A percentile compares a stretch with the other conserved stretches of the same genome.
Evolutionary conservation across 2,113 vertebrate genomes (phyloP).

Genomic region (Ancistrus triradiatus): DNA sequence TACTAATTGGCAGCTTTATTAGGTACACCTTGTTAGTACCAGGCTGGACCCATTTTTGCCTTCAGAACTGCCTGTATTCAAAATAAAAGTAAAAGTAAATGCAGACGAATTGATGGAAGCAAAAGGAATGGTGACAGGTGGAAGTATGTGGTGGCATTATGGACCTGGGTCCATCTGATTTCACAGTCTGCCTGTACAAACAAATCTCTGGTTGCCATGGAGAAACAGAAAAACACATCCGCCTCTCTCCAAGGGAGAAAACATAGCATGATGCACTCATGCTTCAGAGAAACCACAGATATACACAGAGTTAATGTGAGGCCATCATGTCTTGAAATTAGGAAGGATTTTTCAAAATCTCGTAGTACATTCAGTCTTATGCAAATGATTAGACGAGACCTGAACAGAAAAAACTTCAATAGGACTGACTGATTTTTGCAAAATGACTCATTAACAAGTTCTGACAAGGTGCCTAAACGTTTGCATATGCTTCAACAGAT

Average conservation of each 20-base stretch:
- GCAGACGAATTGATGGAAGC: not conserved
- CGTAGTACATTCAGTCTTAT: too few relatives aligned
- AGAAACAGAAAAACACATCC: conserved; percentile 34
- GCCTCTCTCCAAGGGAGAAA: conserved; percentile 25
- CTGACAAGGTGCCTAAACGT: too few relatives aligned
- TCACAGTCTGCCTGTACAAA: conserved; percentile 38
- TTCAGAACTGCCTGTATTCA: too few relatives aligned
- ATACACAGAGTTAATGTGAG: conserved; percentile 3
- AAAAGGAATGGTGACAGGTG: not conserved
- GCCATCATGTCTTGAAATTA: not conserved
- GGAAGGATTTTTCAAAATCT: too few relatives aligned
- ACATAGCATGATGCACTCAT: not conserved
- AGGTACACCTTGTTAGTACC: too few relatives aligned
- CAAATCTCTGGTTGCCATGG: conserved; percentile 50
- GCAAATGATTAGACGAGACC: too few relatives aligned
- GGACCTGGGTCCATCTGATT: conserved; percentile 34
- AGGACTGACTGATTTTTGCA: too few relatives aligned
- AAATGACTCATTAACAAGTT: too few relatives aligned
- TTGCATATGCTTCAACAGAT: too few relatives aligned
- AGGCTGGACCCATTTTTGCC: too few relatives aligned
- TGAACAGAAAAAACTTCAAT: too few relatives aligned
- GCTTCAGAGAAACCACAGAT: not conserved
- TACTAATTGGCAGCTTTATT: too few relatives aligned
- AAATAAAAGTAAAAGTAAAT: not conserved
- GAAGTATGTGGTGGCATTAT: conserved; percentile 14